These are phyloP conservation scores for Echiichthys vipera DNA, from an alignment of 2,797 vertebrate species.

Conservation along the genomic window DNA sequence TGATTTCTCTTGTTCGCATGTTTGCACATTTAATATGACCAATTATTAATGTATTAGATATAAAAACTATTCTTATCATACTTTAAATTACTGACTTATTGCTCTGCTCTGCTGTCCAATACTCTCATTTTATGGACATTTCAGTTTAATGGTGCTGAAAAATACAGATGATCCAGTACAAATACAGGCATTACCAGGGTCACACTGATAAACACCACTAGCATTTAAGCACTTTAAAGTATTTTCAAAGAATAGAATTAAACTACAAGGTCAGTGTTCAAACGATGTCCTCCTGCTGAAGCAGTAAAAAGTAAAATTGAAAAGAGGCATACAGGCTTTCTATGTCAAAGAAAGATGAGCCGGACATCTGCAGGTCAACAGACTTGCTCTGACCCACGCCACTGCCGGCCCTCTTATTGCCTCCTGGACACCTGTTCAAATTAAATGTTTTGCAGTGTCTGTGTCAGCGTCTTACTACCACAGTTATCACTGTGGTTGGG, in stretches of 20 bases:
- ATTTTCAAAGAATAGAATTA: conserved; percentile 32
- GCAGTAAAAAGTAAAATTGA: conserved; percentile 44
- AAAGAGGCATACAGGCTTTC: conserved; percentile 39
- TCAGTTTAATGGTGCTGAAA: no score
- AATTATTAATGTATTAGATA: not conserved
- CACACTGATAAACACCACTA: not conserved
- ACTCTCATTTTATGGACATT: not conserved
- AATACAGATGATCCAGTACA: not conserved
- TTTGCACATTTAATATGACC: not conserved
- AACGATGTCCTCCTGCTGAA: conserved; percentile 41
- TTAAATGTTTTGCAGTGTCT: conserved; percentile 49
- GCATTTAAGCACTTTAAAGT: not conserved
- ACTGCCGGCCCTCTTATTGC: conserved; percentile 48
- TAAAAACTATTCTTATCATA: not conserved
- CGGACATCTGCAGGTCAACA: conserved; percentile 77
- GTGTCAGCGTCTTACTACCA: conserved; percentile 26
- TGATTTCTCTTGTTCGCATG: not conserved
- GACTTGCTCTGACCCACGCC: conserved; percentile 63
- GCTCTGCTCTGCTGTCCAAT: not conserved
- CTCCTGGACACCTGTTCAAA: conserved; percentile 52
- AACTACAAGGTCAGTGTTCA: conserved; percentile 33
- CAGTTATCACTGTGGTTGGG: conserved; percentile 17
- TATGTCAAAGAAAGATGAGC: conserved; percentile 60
- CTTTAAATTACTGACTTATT: not conserved
- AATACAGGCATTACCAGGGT: conserved; percentile 1